Percentiles rank a stretch among this genome's conserved stretches.
Evolutionary conservation across 2,113 vertebrate genomes (phyloP).

Genomic region (Edolisoma coerulescens): DNA sequence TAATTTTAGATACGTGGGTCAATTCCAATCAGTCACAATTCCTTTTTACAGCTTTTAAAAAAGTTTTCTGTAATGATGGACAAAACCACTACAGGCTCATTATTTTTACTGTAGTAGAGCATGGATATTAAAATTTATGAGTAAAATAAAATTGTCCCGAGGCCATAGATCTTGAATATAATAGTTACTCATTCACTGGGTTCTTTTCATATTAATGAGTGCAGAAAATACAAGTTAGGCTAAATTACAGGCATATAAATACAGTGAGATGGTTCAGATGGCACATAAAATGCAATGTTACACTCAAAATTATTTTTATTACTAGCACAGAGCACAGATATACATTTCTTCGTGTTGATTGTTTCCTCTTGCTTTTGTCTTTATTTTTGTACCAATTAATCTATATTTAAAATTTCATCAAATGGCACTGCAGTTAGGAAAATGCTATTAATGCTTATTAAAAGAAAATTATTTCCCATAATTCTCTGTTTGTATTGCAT

Average conservation of each 20-base stretch:
- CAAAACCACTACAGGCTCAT: conserved; percentile 29
- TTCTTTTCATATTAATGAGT: conserved; percentile 7
- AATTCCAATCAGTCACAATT: not conserved
- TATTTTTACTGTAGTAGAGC: conserved; percentile 8
- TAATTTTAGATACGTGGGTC: not conserved
- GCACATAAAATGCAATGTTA: not conserved
- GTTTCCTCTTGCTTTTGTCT: not conserved
- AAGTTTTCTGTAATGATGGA: not conserved
- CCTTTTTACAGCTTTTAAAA: not conserved
- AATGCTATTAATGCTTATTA: not conserved
- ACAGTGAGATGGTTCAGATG: not conserved
- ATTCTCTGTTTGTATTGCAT: not conserved
- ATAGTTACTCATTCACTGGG: not conserved
- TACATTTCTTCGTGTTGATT: not conserved
- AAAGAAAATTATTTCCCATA: not conserved
- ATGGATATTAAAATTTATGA: conserved; percentile 41
- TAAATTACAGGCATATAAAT: conserved; percentile 30
- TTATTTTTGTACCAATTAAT: not conserved
- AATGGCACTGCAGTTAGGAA: not conserved
- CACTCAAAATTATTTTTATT: not conserved
- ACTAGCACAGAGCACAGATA: not conserved
- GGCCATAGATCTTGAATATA: not conserved
- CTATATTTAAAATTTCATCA: not conserved
- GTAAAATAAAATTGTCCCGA: conserved; percentile 48
- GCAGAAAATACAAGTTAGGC: conserved; percentile 10